Evolutionary conservation across 2,797 vertebrate genomes (phyloP), one percentile per base, ranked within the genome.

Genomic region (Scyliorhinus canicula): DNA sequence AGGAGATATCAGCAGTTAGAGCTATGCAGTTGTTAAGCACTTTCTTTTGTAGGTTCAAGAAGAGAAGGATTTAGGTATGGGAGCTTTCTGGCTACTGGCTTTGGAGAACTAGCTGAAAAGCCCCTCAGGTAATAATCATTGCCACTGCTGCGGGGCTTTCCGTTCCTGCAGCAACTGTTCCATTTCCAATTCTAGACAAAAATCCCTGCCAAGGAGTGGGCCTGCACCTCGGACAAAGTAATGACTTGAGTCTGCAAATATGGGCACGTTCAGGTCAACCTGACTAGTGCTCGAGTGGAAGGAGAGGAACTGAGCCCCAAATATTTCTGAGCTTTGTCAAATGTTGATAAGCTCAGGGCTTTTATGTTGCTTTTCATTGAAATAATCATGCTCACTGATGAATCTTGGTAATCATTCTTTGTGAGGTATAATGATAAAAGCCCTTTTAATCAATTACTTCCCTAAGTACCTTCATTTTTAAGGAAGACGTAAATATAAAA

Each of bases 361-460:
- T 65, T 60, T 60, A 91, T 91, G 88, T 57, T 91, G 57, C 57
- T 91, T 65, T 65, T 91, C 60, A 65, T 60, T 91, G n/a, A 65
- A 91, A 91, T 60, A 91, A 21, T 91, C 47, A 40, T 44, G 88
- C 24, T 91, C n/a, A 65, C 44, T 82, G 44, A 91, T 91, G 40
- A 91, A 26, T 40, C n/a, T 24, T 91, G 44, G 44, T 91, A n/a
- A 91, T 4, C 21, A 65, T 91, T n/a, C 24, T 65, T 88, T n/a
- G 24, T 40, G 88, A 91, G 55, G n/a, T 63, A 63, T 91, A 44
- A 7, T 65, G 88, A 91, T 91, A n/a, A 44, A 91, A 63, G 88
- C n/a, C 60, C 19, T 91, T 65, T 40, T 44, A 63, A 60, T 65
- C n/a, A 44, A 65, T 91, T 91, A 4, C 88, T 91, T 91, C n/a